Percentiles rank a stretch among this genome's conserved stretches.
Conservation (phyloP, 2,113 vertebrate species). For the Sphyrna mokarran region DNA sequence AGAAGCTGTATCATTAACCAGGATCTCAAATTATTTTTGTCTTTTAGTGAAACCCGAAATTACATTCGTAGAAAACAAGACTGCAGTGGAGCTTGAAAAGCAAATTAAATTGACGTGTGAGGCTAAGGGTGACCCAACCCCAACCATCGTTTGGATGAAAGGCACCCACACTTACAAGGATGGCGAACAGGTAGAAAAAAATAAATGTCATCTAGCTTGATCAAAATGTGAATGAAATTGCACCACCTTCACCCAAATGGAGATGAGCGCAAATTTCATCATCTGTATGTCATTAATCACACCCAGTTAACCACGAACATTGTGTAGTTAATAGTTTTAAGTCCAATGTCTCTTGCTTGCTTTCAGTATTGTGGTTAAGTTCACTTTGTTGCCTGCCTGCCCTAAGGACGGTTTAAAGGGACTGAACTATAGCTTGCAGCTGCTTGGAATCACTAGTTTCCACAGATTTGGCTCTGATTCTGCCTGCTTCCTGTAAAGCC, state of each 20-base stretch:
- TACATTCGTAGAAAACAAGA: conserved; percentile 88
- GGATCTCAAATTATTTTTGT: conserved; percentile 18
- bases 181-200: conserved; percentile 81
- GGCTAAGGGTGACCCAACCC: conserved; percentile 88
- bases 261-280: not conserved
- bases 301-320: not conserved
- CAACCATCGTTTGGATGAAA: conserved; percentile 86
- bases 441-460: not conserved
- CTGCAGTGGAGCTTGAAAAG: conserved; percentile 83
- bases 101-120: conserved; percentile 91
- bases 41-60: conserved; percentile 88
- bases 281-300: not conserved
- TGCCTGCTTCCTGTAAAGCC: not conserved
- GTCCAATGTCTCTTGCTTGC: not conserved
- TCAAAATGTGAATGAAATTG: not conserved
- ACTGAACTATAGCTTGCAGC: not conserved
- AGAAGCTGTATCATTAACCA: not conserved
- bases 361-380: not conserved
- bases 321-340: not conserved
- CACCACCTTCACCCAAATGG: not conserved
- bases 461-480: not conserved
- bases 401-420: not conserved
- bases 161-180: conserved; percentile 74
- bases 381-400: not conserved
- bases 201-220: not conserved